These are phyloP conservation scores for Drosophila neonasuta DNA, from an alignment of 2,888 invertebrate species.

Conservation along the genomic window DNA sequence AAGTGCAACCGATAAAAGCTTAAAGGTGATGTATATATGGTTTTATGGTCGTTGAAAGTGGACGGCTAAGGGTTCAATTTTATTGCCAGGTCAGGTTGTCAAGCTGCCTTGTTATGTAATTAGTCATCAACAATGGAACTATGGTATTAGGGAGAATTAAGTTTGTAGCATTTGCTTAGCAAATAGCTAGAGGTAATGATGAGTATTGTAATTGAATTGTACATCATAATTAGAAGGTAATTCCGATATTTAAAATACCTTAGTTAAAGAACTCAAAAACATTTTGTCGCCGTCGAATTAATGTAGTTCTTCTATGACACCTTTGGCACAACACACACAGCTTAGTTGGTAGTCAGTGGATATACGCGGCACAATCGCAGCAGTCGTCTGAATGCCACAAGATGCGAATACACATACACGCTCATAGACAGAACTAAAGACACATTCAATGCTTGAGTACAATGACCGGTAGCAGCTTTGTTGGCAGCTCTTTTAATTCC, in stretches of 20 bases:
- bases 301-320: slow-evolving; percentile 6
- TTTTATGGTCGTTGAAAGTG: slow-evolving; percentile 1
- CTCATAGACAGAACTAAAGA: slow-evolving; percentile 5
- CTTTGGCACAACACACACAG: slow-evolving; percentile 18
- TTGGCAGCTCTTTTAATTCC: slow-evolving; percentile 31
- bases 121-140: slow-evolving; percentile 5
- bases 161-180: neutral
- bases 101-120: slow-evolving; percentile 11
- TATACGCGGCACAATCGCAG: slow-evolving; percentile 31
- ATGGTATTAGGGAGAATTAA: neutral
- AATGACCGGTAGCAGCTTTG: slow-evolving; percentile 43
- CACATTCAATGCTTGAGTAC: slow-evolving; percentile 34
- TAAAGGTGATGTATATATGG: neutral
- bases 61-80: slow-evolving; percentile 4
- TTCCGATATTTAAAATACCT: slow-evolving; percentile 23
- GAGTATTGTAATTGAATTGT: neutral
- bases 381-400: slow-evolving; percentile 14
- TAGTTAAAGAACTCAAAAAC: slow-evolving; percentile 36
- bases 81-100: slow-evolving; percentile 7
- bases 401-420: slow-evolving; percentile 5
- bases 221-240: neutral
- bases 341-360: slow-evolving; percentile 35
- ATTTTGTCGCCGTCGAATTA: slow-evolving; percentile 24
- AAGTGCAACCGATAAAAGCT: slow-evolving; percentile 29
- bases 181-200: neutral